These are phyloP conservation scores for Pissodes strobi DNA, from an alignment of 1,140 invertebrate genomes.

Conservation along the genomic window DNA sequence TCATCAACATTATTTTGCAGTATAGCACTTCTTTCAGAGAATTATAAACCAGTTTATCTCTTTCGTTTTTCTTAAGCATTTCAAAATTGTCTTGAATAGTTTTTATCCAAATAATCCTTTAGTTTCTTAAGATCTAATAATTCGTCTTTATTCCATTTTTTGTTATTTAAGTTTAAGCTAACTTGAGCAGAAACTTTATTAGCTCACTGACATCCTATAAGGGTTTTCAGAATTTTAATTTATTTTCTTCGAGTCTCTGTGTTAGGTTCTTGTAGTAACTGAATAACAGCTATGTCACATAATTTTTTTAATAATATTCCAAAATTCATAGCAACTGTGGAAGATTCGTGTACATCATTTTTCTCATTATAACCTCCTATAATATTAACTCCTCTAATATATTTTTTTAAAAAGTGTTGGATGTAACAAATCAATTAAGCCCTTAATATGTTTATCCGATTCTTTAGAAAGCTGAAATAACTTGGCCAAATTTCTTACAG, in stretches of 20 bases:
- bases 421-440: neutral
- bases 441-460: neutral
- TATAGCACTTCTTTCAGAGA: no score
- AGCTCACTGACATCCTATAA: neutral
- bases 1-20: no score
- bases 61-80: no score
- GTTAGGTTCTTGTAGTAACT: neutral
- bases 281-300: neutral
- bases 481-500: neutral
- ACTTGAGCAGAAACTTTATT: neutral
- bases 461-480: neutral
- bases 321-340: slow-evolving; percentile 5
- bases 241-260: neutral
- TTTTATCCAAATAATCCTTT: no score
- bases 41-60: no score
- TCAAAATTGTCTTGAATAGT: no score
- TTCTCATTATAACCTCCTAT: slow-evolving; percentile 1
- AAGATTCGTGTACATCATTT: slow-evolving; percentile 5
- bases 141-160: neutral
- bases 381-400: neutral
- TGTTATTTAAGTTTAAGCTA: neutral
- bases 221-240: neutral
- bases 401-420: neutral
- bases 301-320: no score
- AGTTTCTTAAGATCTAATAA: no score